Percentiles rank a stretch among this genome's conserved stretches.
These are phyloP conservation scores for Arrhamphus sclerolepis DNA, from an alignment of 2,797 vertebrate species.

Conservation along the genomic window DNA sequence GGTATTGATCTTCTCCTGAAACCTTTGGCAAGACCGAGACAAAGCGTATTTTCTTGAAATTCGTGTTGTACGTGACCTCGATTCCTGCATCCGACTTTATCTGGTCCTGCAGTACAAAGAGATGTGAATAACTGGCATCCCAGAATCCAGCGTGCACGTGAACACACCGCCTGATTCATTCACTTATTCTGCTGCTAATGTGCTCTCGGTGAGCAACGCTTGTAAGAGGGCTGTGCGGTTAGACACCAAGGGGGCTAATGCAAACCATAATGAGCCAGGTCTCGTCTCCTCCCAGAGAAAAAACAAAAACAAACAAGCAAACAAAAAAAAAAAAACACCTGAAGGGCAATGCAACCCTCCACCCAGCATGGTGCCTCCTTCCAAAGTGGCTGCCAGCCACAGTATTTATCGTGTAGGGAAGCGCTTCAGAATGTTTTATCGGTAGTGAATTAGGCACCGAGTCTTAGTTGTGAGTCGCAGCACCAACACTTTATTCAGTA, in stretches of 20 bases:
- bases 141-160: slow-evolving; percentile 42
- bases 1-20: neutral
- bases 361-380: slow-evolving; percentile 47
- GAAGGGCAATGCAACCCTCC: slow-evolving; percentile 45
- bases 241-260: slow-evolving; percentile 43
- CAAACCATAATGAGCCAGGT: slow-evolving; percentile 35
- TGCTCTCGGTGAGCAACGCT: slow-evolving; percentile 56
- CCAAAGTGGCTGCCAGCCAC: slow-evolving; percentile 43
- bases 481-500: slow-evolving; percentile 15
- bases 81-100: neutral
- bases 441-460: slow-evolving; percentile 38
- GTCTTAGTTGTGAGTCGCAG: slow-evolving; percentile 28
- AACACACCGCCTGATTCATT: slow-evolving; percentile 55
- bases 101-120: neutral
- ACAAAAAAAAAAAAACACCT: slow-evolving; percentile 13
- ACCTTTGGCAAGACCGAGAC: neutral
- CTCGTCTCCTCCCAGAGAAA: slow-evolving; percentile 43
- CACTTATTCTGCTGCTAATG: slow-evolving; percentile 68
- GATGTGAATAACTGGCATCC: slow-evolving; percentile 5
- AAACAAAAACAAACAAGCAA: too few species aligned
- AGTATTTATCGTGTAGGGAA: slow-evolving; percentile 49
- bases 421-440: slow-evolving; percentile 49
- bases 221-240: slow-evolving; percentile 58
- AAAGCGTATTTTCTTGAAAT: neutral
- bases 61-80: too few species aligned